A percentile compares a stretch with the other conserved stretches of the same genome.
These are phyloP conservation scores for Notodromas monacha DNA, from an alignment of 2,888 invertebrate genomes.

Conservation along the genomic window DNA sequence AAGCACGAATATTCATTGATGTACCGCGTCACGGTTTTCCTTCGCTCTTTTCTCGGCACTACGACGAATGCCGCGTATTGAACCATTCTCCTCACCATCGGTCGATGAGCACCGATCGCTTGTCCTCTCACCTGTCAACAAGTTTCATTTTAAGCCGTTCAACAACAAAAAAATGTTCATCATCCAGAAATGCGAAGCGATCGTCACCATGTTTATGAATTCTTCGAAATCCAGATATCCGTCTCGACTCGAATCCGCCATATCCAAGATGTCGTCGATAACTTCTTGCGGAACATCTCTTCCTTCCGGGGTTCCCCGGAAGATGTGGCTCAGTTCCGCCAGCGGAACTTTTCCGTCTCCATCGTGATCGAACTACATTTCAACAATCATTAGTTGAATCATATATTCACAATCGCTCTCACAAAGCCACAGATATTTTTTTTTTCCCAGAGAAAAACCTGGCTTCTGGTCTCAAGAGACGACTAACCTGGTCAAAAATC, in stretches of 20 bases:
- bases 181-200: background rate
- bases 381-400: too few relatives aligned
- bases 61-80: conserved; percentile 16
- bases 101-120: conserved; percentile 12
- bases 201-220: conserved; percentile 28
- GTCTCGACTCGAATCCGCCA: conserved; percentile 21
- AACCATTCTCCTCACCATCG: conserved; percentile 13
- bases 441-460: too few relatives aligned
- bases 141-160: conserved; percentile 25
- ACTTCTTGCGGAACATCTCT: conserved; percentile 13
- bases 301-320: conserved; percentile 10
- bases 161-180: conserved; percentile 18
- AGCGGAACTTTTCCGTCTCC: conserved; percentile 10
- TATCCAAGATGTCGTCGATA: conserved; percentile 13
- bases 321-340: conserved; percentile 9
- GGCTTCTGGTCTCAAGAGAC: too few relatives aligned
- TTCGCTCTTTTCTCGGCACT: conserved; percentile 21
- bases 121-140: conserved; percentile 5
- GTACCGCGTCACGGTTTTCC: conserved; percentile 25
- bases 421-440: too few relatives aligned
- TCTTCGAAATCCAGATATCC: conserved; percentile 63
- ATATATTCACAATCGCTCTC: too few relatives aligned
- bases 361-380: conserved; percentile 10
- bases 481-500: too few relatives aligned
- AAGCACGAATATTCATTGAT: conserved; percentile 68